A percentile compares a stretch with the other conserved stretches of the same genome.
phyloP scores from a whole-genome alignment of 2,113 vertebrate species.

The Pholis gunnellus region DNA sequence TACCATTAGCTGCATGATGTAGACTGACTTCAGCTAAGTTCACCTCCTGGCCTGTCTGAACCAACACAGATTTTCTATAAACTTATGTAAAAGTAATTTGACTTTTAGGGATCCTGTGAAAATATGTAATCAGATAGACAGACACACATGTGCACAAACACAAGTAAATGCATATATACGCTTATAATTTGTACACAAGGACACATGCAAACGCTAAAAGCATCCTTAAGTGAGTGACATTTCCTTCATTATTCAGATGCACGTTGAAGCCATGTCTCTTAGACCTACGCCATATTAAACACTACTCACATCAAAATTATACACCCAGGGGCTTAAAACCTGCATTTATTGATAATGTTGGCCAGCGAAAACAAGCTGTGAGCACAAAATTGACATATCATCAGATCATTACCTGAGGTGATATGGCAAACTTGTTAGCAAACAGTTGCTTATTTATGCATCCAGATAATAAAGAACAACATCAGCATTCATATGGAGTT shows the following conservation, averaged over 20 bases:
- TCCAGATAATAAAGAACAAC: neutral
- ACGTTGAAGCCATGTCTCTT: neutral
- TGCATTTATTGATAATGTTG: neutral
- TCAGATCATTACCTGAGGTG: neutral
- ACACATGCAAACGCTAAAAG: neutral
- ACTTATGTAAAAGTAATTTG: slow-evolving; percentile 2
- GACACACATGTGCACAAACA: neutral
- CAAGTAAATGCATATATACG: neutral
- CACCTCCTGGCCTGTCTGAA: neutral
- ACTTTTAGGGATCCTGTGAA: neutral
- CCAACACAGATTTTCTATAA: neutral
- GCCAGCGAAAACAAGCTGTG: neutral
- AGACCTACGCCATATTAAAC: neutral
- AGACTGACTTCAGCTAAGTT: slow-evolving; percentile 24
- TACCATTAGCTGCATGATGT: slow-evolving; percentile 5
- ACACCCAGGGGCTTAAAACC: neutral
- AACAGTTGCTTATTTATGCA: neutral
- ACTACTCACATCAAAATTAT: neutral
- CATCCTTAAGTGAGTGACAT: too few relatives aligned
- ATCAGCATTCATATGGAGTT: neutral
- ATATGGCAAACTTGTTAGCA: neutral
- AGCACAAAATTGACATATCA: neutral
- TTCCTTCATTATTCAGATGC: neutral
- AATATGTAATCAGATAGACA: neutral
- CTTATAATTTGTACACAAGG: neutral